These are phyloP conservation scores for Ailurus styani DNA, from an alignment of 2,113 vertebrate species.

Conservation along the genomic window DNA sequence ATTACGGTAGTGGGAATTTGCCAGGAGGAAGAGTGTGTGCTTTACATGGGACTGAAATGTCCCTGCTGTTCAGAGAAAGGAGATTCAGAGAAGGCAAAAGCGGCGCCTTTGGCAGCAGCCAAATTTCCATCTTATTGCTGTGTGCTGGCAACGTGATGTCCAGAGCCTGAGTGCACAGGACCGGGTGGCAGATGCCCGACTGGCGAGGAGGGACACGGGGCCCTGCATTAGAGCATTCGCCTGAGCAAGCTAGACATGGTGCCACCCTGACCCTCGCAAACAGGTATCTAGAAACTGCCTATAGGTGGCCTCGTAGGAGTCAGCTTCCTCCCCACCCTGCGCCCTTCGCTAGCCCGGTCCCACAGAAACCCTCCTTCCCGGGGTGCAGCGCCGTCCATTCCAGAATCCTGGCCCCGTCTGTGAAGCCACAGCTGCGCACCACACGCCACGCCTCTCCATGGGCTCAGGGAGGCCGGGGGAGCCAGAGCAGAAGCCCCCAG, in stretches of 20 bases:
- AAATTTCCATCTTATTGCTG: slow-evolving; percentile 32
- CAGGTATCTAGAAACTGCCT: background rate
- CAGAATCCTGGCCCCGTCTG: background rate
- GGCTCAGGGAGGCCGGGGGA: slow-evolving; percentile 62
- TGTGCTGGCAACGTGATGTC: background rate
- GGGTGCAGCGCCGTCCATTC: background rate
- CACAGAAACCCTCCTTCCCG: background rate
- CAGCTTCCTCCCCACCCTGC: background rate
- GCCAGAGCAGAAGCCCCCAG: slow-evolving; percentile 37
- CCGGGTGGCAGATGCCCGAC: background rate
- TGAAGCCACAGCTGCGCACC: background rate
- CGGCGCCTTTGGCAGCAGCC: background rate
- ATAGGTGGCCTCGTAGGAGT: background rate
- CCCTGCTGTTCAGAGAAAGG: slow-evolving; percentile 56
- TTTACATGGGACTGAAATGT: slow-evolving; percentile 45
- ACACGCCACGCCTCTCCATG: slow-evolving; percentile 49
- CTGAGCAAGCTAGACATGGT: background rate
- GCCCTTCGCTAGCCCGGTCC: background rate
- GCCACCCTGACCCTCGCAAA: background rate
- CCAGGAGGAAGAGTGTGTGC: slow-evolving; percentile 60
- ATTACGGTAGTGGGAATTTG: slow-evolving; percentile 40
- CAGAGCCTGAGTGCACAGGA: background rate
- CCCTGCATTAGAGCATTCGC: accelerated
- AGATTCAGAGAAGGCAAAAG: slow-evolving; percentile 40
- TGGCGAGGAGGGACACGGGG: background rate